Base-by-base conservation (phyloP, 2,797 vertebrate species). In the Brachymystax lenok region DNA sequence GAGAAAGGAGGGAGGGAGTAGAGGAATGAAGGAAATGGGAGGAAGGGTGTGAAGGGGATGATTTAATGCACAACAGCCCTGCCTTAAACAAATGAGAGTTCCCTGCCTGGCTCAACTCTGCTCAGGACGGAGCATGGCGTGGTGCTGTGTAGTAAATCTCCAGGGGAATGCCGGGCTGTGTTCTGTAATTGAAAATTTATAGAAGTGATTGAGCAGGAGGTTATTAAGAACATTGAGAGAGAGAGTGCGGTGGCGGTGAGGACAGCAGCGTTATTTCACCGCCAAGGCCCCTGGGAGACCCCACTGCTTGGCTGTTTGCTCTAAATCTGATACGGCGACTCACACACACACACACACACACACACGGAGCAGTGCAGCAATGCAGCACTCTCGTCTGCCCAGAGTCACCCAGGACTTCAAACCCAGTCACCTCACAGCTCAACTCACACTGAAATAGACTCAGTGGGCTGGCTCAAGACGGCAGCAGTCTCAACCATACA, bases 161-260 rank as follows among this genome's bases (percentile, higher is more conserved):
- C 12, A 6, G n/a, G 51, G 76, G 77, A 71, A 72, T 70, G 61
- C 61, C 40, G 56, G 51, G 71, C 72, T 56, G 78, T 78, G 54
- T 77, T 68, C 59, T 50, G 74, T 79, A 79, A 76, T 74, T 72
- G 74, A 79, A 74, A 71, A 78, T 50, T 5, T 73, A 71, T 68
- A 80, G n/a, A 61, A 61, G 69, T 72, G 69, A 72, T 76, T 79
- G 75, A 69, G 69, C 70, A 50, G 71, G 74, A 51, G 51, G 74
- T 68, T 74, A 79, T 76, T 71, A 73, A 68, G 61, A 30, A 30
- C 69, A 79, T 79, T 67, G 56, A 72, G 74, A 5, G 64, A 3
- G 24, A 30, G 13, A 6, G 64, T 4, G 24, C 24, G 28, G 12
- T 30, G 27, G 24, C 12, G 12, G 24, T n/a, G 12, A 66, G 10